Evolutionary conservation across 2,113 vertebrate species (phyloP), one percentile per base, ranked within the genome.

Genomic region (Pygoscelis antarcticus): DNA sequence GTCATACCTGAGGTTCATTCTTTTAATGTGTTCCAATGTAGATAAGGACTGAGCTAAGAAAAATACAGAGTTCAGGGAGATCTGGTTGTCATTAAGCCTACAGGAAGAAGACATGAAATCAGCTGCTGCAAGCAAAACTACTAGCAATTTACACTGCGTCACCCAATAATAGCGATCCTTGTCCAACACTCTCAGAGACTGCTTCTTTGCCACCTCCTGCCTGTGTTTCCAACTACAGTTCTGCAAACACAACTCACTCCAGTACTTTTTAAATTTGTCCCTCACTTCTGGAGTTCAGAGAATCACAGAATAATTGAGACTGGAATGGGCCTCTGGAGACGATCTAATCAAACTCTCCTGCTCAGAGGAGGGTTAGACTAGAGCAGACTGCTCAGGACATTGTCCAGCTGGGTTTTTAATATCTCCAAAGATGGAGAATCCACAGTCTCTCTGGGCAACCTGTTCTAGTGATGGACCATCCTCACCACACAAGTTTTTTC

Each of bases 11-110:
- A 99, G 77, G 32, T 97, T 91, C 88, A 99, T 36, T 62, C 97
- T 96, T 54, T 87, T 93, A 57, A 99, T 49, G 89, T 86, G 95
- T 68, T 68, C 58, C 75, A 94, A 25, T 3, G 89, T 46, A 58
- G 96, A 94, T 69, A 99, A 95, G 85, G 95, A 97, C 26, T 26
- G 79, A 46, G 97, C 96, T 95, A 99, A 96, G 80, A 83, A 62
- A 57, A 98, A 93, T 62, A 98, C 95, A 0, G 98, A 98, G 1
- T 96, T 94, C 97, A 98, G 93, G 80, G 97, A 98, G 60, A 99
- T 90, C 40, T 32, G 42, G 40, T 99, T 99, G 75, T 98, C 65
- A 58, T 98, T 98, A 93, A 98, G 93, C 86, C 99, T 99, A 86
- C 25, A 42, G 65, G 87, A 94, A 94, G 66, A 96, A 89, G 87